phyloP scores from a whole-genome alignment of 2,797 vertebrate species.

The Mallotus villosus region DNA sequence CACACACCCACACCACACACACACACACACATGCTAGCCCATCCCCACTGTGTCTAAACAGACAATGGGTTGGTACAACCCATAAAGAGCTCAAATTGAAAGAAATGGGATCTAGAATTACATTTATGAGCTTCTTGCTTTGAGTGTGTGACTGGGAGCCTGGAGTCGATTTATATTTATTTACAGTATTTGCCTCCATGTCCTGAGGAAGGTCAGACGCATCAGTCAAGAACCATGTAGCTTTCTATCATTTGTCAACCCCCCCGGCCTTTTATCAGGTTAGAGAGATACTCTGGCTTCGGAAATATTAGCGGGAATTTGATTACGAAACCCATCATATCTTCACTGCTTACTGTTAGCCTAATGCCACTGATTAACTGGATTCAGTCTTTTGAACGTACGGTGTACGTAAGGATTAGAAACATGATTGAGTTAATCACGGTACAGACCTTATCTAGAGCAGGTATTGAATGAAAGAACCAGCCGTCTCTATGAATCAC shows the following conservation, averaged over 20 bases:
- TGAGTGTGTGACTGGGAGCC: conserved; percentile 40
- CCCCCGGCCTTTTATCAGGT: conserved; percentile 13
- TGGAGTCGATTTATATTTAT: conserved; percentile 43
- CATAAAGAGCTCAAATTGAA: conserved; percentile 68
- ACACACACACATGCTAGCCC: not conserved
- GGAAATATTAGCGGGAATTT: not conserved
- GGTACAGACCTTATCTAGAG: no score
- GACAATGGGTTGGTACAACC: conserved; percentile 43
- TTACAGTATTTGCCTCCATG: conserved; percentile 22
- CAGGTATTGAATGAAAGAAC: no score
- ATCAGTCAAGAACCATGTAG: conserved; percentile 36
- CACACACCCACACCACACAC: not conserved
- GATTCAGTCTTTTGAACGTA: no score
- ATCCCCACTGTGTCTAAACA: conserved; percentile 5
- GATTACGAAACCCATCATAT: not conserved
- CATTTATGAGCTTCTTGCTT: conserved; percentile 62
- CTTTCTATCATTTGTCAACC: conserved; percentile 40
- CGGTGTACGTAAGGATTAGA: no score
- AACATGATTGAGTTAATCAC: no score
- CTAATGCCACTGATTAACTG: not conserved
- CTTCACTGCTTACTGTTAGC: no score
- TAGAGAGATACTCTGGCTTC: not conserved
- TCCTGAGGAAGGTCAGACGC: conserved; percentile 49
- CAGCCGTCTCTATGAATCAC: no score
- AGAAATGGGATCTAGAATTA: conserved; percentile 76